Conservation (phyloP, 2,888 invertebrate species). For the Lepidocyrtoides sp. region DNA sequence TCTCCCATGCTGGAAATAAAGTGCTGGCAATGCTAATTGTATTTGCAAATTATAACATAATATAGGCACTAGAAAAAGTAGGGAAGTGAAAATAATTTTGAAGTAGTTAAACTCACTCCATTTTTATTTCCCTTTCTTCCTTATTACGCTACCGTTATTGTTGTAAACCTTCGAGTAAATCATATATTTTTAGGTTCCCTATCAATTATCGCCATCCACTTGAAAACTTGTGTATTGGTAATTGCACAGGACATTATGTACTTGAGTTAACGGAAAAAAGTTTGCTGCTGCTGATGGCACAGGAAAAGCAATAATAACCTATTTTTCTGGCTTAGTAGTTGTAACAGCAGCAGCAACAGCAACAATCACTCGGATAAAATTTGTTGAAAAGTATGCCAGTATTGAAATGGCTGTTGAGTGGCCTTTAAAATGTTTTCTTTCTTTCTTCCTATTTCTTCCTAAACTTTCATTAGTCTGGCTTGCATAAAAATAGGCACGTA, state of each 20-base stretch:
- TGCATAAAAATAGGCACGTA: not conserved
- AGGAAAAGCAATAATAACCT: slow-evolving; percentile 5
- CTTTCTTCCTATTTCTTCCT: not conserved
- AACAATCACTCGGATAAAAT: not conserved
- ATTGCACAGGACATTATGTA: too few species aligned
- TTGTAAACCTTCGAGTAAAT: not conserved
- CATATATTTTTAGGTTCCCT: not conserved
- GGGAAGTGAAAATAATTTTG: too few species aligned
- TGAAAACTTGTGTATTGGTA: too few species aligned
- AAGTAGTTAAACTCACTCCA: too few species aligned
- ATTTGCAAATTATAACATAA: too few species aligned
- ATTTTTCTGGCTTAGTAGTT: not conserved
- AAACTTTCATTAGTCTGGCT: slow-evolving; percentile 4
- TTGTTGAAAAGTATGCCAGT: slow-evolving; percentile 32
- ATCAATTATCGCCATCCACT: too few species aligned
- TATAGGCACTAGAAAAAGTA: too few species aligned
- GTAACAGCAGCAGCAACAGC: too few species aligned
- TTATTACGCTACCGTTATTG: not conserved
- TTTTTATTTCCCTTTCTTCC: not conserved
- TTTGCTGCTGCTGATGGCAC: not conserved
- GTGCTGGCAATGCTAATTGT: too few species aligned
- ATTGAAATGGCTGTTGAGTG: not conserved
- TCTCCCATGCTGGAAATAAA: too few species aligned
- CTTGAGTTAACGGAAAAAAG: too few species aligned
- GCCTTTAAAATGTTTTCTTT: not conserved